Evolutionary conservation across 2,113 vertebrate genomes (phyloP).

Genomic region (Plestiodon gilberti): DNA sequence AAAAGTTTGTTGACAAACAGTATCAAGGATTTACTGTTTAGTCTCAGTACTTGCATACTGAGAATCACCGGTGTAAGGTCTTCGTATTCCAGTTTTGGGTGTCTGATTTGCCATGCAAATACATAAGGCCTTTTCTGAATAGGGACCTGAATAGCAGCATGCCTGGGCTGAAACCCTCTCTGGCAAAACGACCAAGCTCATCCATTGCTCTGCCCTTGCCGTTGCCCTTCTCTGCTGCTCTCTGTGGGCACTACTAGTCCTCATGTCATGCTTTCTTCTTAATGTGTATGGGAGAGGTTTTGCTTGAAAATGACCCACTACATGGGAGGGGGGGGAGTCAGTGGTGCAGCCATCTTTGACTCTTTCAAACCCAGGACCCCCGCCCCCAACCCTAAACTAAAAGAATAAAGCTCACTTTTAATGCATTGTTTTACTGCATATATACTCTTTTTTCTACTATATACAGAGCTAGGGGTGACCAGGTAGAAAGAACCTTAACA

Average conservation of each 20-base stretch:
- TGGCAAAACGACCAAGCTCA: neutral
- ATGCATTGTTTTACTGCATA: too few species aligned
- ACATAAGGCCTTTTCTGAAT: neutral
- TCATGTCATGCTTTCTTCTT: neutral
- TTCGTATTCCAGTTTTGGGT: neutral
- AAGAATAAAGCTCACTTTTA: too few species aligned
- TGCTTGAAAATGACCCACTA: neutral
- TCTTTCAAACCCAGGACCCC: neutral
- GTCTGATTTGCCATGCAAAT: neutral
- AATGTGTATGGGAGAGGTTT: neutral
- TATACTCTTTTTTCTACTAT: too few species aligned
- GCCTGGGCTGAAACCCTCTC: neutral
- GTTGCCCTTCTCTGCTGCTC: neutral
- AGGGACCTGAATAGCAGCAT: neutral
- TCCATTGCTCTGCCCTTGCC: too few species aligned
- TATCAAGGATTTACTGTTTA: neutral
- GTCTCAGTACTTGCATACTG: too few species aligned
- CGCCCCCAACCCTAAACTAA: neutral
- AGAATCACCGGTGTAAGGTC: neutral
- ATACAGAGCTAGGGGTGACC: neutral
- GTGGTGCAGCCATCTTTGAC: neutral
- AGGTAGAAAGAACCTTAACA: neutral
- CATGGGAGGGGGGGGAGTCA: too few species aligned
- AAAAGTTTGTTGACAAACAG: neutral
- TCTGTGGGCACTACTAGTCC: neutral